Base-by-base conservation (phyloP, 2,113 vertebrate genomes). In the Lonchura striata region DNA sequence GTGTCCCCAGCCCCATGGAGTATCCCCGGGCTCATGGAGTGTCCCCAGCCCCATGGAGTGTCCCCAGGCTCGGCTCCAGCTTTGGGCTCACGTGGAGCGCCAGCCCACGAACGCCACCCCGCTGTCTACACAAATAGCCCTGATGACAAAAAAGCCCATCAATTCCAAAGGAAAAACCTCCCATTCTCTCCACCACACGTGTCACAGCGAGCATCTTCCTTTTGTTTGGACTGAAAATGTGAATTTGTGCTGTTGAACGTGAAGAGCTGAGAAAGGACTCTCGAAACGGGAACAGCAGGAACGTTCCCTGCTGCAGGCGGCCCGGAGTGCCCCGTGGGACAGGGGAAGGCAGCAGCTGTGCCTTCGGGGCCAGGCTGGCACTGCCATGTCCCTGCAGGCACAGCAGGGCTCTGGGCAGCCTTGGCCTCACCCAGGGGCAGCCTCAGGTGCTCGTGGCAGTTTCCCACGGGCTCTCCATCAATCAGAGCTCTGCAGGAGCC, bases 341-440 rank as follows among this genome's bases (percentile, higher is more conserved):
- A 65, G 49, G 23, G 80, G 5, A 21, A 15, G 20, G 35, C 19
- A 30, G 63, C 95, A 82, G 63, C 85, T 76, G 65, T 6, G 33
- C 24, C 16, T 3, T 1, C 72, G 13, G 82, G 81, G 65, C 17
- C 52, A 10, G 3, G 7, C 41, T 41, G 64, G 77, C 60, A 46
- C 50, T 3, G 37, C 7, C 4, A 0, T 0, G 12, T 9, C 59
- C 20, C 83, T 8, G 19, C 24, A 23, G 42, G 17, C 30, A 13
- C 25, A 16, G 30, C 79, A 3, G 18, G 41, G 74, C 77, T 52
- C 78, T 28, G 77, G 59, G 20, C 37, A 79, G 65, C 61, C 65
- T 14, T 30, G 57, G 27, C n/a, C 65, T 72, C 66, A 2, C 2
- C 1, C 4, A 0, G 23, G 44, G 35, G 8, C 18, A 33, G 50